These are phyloP conservation scores for Sarcophaga peregrina DNA, from an alignment of 1,140 invertebrate species.

Conservation along the genomic window DNA sequence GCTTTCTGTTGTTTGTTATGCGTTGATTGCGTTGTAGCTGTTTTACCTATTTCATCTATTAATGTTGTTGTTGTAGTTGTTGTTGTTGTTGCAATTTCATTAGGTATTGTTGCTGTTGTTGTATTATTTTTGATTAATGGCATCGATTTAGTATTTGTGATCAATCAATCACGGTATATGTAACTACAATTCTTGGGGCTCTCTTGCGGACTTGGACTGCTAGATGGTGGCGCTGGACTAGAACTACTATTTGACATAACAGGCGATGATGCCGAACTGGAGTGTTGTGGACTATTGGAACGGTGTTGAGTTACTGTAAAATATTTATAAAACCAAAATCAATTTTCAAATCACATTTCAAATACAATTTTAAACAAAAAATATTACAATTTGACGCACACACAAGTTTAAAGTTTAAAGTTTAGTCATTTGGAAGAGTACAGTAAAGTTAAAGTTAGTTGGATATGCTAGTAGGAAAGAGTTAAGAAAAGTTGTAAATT, in stretches of 20 bases:
- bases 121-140: slow-evolving; percentile 62
- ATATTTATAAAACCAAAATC: background rate
- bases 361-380: too few relatives aligned
- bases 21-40: slow-evolving; percentile 32
- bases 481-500: too few relatives aligned
- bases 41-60: slow-evolving; percentile 31
- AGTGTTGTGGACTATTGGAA: slow-evolving; percentile 66
- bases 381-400: background rate
- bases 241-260: slow-evolving; percentile 67
- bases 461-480: too few relatives aligned
- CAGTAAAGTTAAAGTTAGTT: too few relatives aligned
- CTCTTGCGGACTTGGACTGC: slow-evolving; percentile 66
- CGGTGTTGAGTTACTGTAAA: slow-evolving; percentile 67
- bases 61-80: slow-evolving; percentile 36
- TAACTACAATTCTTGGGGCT: slow-evolving; percentile 67
- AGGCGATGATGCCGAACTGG: slow-evolving; percentile 65
- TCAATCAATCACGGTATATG: slow-evolving; percentile 68
- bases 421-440: too few relatives aligned
- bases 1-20: slow-evolving; percentile 22
- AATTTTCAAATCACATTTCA: too few relatives aligned
- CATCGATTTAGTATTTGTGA: slow-evolving; percentile 67
- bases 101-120: slow-evolving; percentile 46
- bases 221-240: slow-evolving; percentile 66
- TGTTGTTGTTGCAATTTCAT: slow-evolving; percentile 39
- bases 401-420: too few relatives aligned